Conservation (phyloP, 2,113 vertebrate species). For the Hippocampus mohnikei region DNA sequence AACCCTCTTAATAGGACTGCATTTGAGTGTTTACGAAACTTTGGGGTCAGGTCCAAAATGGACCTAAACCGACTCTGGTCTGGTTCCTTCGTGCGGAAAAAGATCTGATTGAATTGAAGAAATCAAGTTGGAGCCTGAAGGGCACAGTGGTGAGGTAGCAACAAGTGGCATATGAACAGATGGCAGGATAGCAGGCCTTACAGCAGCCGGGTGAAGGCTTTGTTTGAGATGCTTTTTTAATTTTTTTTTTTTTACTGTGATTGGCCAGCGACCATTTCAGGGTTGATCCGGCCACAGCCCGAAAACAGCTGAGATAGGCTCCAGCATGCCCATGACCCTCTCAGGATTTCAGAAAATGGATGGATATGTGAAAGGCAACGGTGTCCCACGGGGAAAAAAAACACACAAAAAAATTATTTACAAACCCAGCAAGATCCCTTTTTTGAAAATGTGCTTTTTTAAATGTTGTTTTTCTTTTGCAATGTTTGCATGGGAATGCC, state of each 20-base stretch:
- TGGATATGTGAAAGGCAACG: background rate
- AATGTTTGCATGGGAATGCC: constrained; percentile 58
- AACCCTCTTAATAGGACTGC: background rate
- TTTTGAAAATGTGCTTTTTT: constrained; percentile 11
- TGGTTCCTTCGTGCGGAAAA: background rate
- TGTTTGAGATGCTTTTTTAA: background rate
- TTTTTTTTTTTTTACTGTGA: background rate
- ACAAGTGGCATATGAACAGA: too few species aligned
- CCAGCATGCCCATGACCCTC: too few species aligned
- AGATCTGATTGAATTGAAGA: background rate
- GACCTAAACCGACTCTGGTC: background rate
- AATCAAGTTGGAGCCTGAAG: background rate
- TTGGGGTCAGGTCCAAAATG: background rate
- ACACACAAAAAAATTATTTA: too few species aligned
- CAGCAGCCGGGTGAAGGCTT: background rate
- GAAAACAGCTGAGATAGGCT: too few species aligned
- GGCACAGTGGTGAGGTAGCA: too few species aligned
- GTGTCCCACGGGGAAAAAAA: background rate
- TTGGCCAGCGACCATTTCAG: too few species aligned
- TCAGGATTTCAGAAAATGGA: too few species aligned
- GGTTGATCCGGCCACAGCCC: too few species aligned
- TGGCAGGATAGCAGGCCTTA: too few species aligned
- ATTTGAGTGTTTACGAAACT: too few species aligned
- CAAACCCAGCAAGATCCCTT: background rate
- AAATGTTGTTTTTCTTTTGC: constrained; percentile 23